These are phyloP conservation scores for Tretioscincus oriximinensis DNA, from an alignment of 2,113 vertebrate species.

Conservation along the genomic window DNA sequence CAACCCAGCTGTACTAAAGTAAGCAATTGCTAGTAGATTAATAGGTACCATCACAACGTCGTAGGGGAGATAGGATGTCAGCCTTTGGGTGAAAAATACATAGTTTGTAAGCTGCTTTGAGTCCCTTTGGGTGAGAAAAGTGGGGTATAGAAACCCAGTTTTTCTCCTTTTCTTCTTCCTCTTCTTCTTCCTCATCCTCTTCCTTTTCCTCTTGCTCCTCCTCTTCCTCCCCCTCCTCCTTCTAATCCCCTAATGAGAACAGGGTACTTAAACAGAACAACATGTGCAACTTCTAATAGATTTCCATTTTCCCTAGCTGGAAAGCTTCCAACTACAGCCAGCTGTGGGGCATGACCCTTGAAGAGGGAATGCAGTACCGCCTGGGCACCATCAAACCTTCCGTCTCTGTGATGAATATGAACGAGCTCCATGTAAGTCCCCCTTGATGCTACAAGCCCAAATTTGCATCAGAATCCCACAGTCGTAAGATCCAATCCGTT, in stretches of 20 bases:
- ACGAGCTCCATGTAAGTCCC: slow-evolving; percentile 88
- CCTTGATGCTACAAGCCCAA: not conserved
- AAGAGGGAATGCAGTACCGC: slow-evolving; percentile 88
- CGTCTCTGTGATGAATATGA: slow-evolving; percentile 90
- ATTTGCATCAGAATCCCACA: not conserved
- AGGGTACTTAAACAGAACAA: not conserved
- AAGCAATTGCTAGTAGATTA: too few species aligned
- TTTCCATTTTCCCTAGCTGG: slow-evolving; percentile 76
- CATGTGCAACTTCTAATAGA: fast-evolving
- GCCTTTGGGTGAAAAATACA: too few species aligned
- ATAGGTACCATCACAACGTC: too few species aligned
- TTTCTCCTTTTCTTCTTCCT: too few species aligned
- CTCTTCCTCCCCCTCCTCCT: too few species aligned
- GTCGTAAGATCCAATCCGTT: not conserved
- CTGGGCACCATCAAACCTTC: slow-evolving; percentile 90
- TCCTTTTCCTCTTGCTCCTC: too few species aligned
- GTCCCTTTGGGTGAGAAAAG: too few species aligned
- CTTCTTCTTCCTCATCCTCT: too few species aligned
- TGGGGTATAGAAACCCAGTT: too few species aligned
- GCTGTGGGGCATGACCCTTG: slow-evolving; percentile 90
- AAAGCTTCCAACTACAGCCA: slow-evolving; percentile 90
- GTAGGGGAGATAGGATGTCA: too few species aligned
- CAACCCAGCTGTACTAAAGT: too few species aligned
- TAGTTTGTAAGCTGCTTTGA: too few species aligned
- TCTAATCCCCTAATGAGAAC: not conserved